A percentile compares a stretch with the other conserved stretches of the same genome.
Conservation (phyloP, 2,888 invertebrate genomes). For the Mamestra brassicae region DNA sequence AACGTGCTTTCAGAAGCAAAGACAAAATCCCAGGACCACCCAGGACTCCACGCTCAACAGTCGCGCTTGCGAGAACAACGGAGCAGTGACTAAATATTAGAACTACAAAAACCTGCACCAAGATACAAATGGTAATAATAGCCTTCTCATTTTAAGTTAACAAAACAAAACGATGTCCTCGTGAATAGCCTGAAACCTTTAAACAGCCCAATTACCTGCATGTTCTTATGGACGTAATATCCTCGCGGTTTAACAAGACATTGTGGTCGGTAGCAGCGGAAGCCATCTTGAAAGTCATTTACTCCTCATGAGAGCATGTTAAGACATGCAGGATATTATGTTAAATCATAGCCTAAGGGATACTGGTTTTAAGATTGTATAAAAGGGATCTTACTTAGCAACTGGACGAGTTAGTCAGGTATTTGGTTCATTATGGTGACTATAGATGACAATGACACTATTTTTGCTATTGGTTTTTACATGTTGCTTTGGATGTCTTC, state of each 20-base stretch:
- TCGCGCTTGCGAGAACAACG: no score
- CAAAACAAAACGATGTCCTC: slow-evolving; percentile 4
- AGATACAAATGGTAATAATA: background rate
- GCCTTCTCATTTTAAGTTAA: background rate
- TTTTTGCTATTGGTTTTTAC: no score
- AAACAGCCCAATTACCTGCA: slow-evolving; percentile 26
- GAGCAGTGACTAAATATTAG: no score
- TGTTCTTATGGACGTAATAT: slow-evolving; percentile 32
- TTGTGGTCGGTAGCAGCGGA: slow-evolving; percentile 47
- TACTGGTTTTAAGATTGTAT: background rate
- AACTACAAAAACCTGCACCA: no score
- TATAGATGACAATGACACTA: no score
- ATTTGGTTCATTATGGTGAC: no score
- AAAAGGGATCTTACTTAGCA: background rate
- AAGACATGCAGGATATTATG: slow-evolving; percentile 21
- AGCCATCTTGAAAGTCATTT: slow-evolving; percentile 47
- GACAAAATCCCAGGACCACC: no score
- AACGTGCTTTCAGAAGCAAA: no score
- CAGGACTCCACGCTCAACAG: no score
- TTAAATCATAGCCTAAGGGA: slow-evolving; percentile 34
- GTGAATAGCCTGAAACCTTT: slow-evolving; percentile 25
- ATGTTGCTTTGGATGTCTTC: no score
- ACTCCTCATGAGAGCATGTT: slow-evolving; percentile 46
- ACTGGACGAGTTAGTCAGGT: background rate
- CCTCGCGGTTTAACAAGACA: slow-evolving; percentile 36